Base-by-base conservation (phyloP, 1,140 invertebrate species). In the Drosophila insularis region DNA sequence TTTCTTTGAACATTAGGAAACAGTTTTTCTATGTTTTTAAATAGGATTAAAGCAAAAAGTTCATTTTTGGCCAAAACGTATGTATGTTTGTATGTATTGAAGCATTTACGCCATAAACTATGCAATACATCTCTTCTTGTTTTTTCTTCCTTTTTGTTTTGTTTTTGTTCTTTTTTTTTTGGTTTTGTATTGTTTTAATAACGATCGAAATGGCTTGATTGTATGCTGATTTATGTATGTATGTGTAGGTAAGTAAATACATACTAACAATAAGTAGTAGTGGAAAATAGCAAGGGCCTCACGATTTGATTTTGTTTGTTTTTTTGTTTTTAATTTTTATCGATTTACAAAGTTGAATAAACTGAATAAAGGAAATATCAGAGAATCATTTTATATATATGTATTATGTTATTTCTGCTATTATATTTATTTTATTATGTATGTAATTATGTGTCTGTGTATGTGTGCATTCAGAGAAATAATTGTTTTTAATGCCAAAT, bases 1-100 rank as follows among this genome's bases (percentile, higher is more conserved):
- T 81, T 74, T 1, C 8, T 50, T 75, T 78, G 75, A 86, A 78
- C 53, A 72, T 81, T 86, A 81, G 78, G 74, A 86, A 86, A 85
- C 58, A 74, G 63, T 68, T 68, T 27, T 37, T 53, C 50, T 74
- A 65, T 64, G 61, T 50, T 37, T 65, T 54, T 46, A 31, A 63
- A 75, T 56, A 68, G 80, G 61, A 68, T 61, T 58, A 68, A 62
- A 77, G 64, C 64, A 71, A 76, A 59, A 55, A 61, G 59, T 58
- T 61, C 53, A 19, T 17, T 11, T 50, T 50, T 50, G 19, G 43
- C 17, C 39, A 39, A 75, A 65, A 64, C 40, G 43, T 37, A 55
- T 32, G 43, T 60, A 74, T 27, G 27, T 27, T 5, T 27, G 27
- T 27, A 27, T 5, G 27, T 27, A 27, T 27, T 27, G 27, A 27